Base-by-base conservation (phyloP, 1,140 invertebrate species). In the Ceratosolen fusciceps region DNA sequence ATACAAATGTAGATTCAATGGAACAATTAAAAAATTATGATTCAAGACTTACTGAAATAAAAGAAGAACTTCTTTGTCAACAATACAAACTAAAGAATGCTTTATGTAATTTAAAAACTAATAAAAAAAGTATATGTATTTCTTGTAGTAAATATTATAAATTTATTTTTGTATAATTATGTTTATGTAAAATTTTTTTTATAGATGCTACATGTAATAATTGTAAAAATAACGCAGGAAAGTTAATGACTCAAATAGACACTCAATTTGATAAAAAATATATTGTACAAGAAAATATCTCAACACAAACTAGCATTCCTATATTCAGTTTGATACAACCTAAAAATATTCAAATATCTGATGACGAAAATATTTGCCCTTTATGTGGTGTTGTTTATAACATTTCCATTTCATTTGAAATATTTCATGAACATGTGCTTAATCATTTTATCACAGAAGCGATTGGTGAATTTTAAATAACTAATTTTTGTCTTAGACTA, bases 1-100 rank as follows among this genome's bases (percentile, higher is more conserved):
- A 93, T 82, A 90, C 91, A 77, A 91, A 92, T 62, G 90, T 88
- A 76, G 92, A 93, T 87, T 92, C 93, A 24, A 83, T 93, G 49
- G 91, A 93, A 80, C 93, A 94, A 86, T 91, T 95, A 24, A 93
- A 93, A 80, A 89, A 91, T 70, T 92, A 94, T 83, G 92, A 93
- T 82, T 91, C 92, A 65, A 93, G 93, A 77, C 86, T 95, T 78
- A 91, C 91, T 43, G 88, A 91, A 74, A 90, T 94, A 29, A 94
- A 93, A 80, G 92, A 93, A 80, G 91, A 92, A 78, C 87, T 94
- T 58, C 85, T 91, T 74, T 87, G 91, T 80, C 94, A 96, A 87
- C 93, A 94, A 88, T 89, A 90, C 74, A 92, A 92, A 83, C 88
- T 95, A 24, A 93, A 92, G 60, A 88, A 87, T 34, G 85, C 87